These are phyloP conservation scores for Aurelia coerulea DNA, from an alignment of 30 jellyfish, hydroid and myxozoan species.

Conservation along the genomic window DNA sequence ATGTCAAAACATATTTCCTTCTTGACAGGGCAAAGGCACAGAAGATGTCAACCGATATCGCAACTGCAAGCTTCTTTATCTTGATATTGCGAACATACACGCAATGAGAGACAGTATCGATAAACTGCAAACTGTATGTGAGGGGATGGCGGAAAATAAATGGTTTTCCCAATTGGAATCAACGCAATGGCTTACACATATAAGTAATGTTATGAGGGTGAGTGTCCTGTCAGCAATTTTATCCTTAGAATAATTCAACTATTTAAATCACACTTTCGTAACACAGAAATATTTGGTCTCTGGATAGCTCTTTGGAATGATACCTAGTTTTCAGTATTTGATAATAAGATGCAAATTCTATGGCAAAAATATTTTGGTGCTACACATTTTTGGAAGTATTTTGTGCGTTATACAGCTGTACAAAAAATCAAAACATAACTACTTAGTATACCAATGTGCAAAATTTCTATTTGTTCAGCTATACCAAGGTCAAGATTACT, in stretches of 20 bases:
- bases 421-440: no score
- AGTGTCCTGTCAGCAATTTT: neutral
- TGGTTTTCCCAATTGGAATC: slow-evolving; percentile 96
- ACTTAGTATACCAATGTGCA: no score
- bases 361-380: no score
- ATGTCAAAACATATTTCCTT: neutral
- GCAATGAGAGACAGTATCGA: slow-evolving; percentile 96
- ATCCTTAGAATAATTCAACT: neutral
- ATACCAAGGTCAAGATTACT: no score
- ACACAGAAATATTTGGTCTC: no score
- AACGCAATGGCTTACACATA: slow-evolving; percentile 90
- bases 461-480: no score
- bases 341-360: no score
- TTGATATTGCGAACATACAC: slow-evolving; percentile 92
- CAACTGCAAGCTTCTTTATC: slow-evolving; percentile 73
- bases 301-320: no score
- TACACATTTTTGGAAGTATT: no score
- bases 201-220: slow-evolving; percentile 91
- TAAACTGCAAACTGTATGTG: slow-evolving; percentile 82
- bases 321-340: no score
- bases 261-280: neutral
- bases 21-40: slow-evolving; percentile 90
- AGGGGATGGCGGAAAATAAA: slow-evolving; percentile 82
- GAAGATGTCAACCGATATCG: slow-evolving; percentile 89
- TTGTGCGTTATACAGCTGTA: no score